Conservation (phyloP, 2,797 vertebrate species). For the Muscicapa comitata region DNA sequence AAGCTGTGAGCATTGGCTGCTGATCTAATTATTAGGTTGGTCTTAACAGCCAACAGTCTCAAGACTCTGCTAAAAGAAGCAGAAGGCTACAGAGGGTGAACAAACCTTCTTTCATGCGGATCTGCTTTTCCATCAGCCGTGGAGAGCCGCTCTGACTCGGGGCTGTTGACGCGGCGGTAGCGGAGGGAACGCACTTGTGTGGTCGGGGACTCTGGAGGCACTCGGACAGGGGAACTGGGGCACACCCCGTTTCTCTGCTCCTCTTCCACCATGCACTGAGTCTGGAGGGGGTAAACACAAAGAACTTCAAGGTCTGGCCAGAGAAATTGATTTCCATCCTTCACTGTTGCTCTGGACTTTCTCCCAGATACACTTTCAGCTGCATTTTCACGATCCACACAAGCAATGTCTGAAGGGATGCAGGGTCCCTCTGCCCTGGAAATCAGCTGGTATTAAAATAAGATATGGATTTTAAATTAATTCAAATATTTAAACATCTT, state of each 20-base stretch:
- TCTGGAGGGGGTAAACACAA: constrained; percentile 62
- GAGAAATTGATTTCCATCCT: neutral
- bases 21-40: neutral
- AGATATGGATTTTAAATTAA: neutral
- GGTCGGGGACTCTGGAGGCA: constrained; percentile 85
- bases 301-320: neutral
- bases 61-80: neutral
- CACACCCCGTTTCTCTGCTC: constrained; percentile 85
- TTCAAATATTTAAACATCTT: neutral
- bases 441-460: neutral
- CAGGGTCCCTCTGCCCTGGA: neutral
- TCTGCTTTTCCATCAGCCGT: constrained; percentile 87
- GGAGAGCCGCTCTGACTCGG: constrained; percentile 91
- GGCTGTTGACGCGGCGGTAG: constrained; percentile 91
- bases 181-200: constrained; percentile 86
- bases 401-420: neutral
- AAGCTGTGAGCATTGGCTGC: neutral
- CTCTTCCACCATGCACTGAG: constrained; percentile 86
- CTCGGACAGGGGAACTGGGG: constrained; percentile 85
- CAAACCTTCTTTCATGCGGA: constrained; percentile 87
- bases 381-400: neutral
- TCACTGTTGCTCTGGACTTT: neutral
- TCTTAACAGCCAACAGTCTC: neutral
- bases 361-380: neutral
- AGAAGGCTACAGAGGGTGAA: neutral